phyloP scores from a whole-genome alignment of 2,888 invertebrate genomes.

The Linnaemya vulpina region DNA sequence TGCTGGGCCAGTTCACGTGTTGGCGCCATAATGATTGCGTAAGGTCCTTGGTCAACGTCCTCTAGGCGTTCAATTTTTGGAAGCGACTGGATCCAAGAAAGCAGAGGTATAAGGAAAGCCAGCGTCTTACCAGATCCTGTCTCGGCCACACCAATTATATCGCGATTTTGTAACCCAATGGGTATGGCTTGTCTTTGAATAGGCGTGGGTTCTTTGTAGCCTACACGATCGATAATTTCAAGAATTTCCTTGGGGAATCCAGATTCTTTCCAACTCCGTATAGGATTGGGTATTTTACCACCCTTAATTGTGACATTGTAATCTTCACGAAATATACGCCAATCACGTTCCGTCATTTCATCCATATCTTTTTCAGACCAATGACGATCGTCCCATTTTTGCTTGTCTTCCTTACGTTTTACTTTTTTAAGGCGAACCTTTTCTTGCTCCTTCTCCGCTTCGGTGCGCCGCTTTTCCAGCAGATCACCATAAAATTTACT shows the following conservation, averaged over 20 bases:
- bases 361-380: constrained; percentile 97
- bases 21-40: constrained; percentile 99
- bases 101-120: constrained; percentile 97
- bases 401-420: constrained; percentile 97
- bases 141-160: constrained; percentile 99
- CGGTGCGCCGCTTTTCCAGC: constrained; percentile 96
- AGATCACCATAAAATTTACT: constrained; percentile 98
- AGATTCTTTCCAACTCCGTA: constrained; percentile 97
- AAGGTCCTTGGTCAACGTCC: constrained; percentile 97
- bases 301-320: constrained; percentile 99
- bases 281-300: constrained; percentile 97
- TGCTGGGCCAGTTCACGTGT: constrained; percentile 99
- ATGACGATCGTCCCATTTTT: constrained; percentile 99
- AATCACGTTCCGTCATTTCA: constrained; percentile 99
- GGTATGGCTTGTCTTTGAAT: constrained; percentile 99
- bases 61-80: constrained; percentile 97
- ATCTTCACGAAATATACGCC: constrained; percentile 99
- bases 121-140: constrained; percentile 99
- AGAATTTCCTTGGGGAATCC: constrained; percentile 94
- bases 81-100: constrained; percentile 98
- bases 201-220: constrained; percentile 99
- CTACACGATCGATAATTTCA: constrained; percentile 96
- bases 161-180: constrained; percentile 96
- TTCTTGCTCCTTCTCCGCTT: constrained; percentile 98
- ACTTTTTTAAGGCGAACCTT: constrained; percentile 95